phyloP scores from a whole-genome alignment of 1,140 invertebrate species.

The Drosophila bocqueti region DNA sequence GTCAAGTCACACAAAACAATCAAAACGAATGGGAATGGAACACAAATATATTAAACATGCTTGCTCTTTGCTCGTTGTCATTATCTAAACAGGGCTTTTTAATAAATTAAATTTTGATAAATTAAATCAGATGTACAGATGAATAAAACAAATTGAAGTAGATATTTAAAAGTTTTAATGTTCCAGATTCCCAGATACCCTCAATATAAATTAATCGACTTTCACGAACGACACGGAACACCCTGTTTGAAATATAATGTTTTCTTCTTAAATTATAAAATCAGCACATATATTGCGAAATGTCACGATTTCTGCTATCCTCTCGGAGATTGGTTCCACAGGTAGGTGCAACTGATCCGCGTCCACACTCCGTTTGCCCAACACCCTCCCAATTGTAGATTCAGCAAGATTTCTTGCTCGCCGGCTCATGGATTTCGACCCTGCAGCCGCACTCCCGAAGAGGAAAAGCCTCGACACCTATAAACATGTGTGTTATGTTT shows the following conservation, averaged over 20 bases:
- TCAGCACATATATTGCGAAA: constrained; percentile 50
- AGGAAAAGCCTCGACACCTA: constrained; percentile 89
- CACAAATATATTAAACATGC: background rate
- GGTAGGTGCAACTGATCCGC: constrained; percentile 27
- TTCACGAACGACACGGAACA: constrained; percentile 14
- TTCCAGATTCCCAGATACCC: constrained; percentile 20
- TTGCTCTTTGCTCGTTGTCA: constrained; percentile 13
- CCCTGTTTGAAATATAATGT: constrained; percentile 53
- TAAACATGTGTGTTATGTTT: constrained; percentile 98
- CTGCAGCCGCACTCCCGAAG: constrained; percentile 48
- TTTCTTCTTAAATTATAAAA: constrained; percentile 46
- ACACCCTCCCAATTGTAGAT: constrained; percentile 6
- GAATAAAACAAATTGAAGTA: background rate
- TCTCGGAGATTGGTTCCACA: constrained; percentile 61
- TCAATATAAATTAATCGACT: constrained; percentile 22
- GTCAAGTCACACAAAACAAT: background rate
- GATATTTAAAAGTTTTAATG: background rate
- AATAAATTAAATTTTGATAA: background rate
- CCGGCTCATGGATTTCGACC: constrained; percentile 57
- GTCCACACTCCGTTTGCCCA: background rate
- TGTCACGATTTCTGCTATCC: constrained; percentile 69
- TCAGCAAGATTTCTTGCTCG: constrained; percentile 66
- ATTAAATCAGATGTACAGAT: background rate
- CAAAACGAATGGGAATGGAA: constrained; percentile 6
- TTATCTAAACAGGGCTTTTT: background rate